Evolutionary conservation across 2,888 invertebrate genomes (phyloP).

Genomic region (Baccha elongata): DNA sequence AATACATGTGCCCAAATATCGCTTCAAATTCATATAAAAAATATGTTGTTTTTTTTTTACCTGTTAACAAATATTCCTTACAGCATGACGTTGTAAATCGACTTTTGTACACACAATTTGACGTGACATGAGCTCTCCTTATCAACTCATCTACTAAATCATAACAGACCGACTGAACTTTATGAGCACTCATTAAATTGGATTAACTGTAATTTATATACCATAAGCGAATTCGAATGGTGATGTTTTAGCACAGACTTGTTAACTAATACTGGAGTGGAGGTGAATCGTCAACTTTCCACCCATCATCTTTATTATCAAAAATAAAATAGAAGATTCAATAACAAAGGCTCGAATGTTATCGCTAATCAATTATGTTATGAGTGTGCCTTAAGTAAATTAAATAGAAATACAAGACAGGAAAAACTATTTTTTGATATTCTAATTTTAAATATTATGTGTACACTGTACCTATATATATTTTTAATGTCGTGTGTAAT

Average conservation of each 20-base stretch:
- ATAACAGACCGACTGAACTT: constrained; percentile 38
- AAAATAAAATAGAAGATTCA: constrained; percentile 34
- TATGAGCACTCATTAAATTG: constrained; percentile 40
- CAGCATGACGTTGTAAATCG: background rate
- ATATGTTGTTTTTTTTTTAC: no score
- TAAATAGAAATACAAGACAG: background rate
- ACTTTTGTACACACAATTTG: constrained; percentile 18
- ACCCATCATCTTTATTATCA: background rate
- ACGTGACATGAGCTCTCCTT: constrained; percentile 29
- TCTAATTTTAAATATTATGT: no score
- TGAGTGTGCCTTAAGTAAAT: background rate
- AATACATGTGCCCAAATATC: no score
- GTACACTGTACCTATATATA: no score
- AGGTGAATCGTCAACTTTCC: constrained; percentile 6
- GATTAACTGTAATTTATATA: background rate
- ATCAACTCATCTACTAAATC: constrained; percentile 55
- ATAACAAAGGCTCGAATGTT: constrained; percentile 19
- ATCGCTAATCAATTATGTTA: background rate
- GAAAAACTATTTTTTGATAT: background rate
- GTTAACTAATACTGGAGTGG: constrained; percentile 54
- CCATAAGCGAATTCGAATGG: constrained; percentile 20
- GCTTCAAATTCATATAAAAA: no score
- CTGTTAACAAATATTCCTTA: constrained; percentile 3
- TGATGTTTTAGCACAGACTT: constrained; percentile 63
- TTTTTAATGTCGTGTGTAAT: no score